Base-by-base conservation (phyloP, 1,140 invertebrate species). In the Brachionus koreanus region DNA sequence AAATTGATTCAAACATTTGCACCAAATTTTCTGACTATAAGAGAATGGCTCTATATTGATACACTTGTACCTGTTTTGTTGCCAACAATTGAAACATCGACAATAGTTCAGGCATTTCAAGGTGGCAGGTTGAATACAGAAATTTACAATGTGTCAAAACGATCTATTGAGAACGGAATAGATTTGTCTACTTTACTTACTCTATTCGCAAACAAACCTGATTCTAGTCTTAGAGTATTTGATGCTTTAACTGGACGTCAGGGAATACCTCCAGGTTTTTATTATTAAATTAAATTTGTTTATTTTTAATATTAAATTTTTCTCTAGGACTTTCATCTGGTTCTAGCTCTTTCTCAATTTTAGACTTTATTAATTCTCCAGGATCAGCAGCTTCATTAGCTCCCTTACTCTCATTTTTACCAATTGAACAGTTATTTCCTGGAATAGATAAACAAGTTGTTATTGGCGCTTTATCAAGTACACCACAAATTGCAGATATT, bases 31-130 rank as follows among this genome's bases (percentile, higher is more conserved):
- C 52, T 79, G 1, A 61, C 46, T 35, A 65, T 39, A 6, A 49
- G n/a, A 57, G 19, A 79, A 25, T 79, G 76, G 76, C 16, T 79
- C 10, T 79, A 79, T 25, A 43, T 43, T 23, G 76, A 79, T 42
- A 12, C 39, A 35, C 57, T 79, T 13, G 12, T 79, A 5, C 76
- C 76, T 10, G 33, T 61, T 65, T 37, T 79, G 10, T 43, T 79
- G 5, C 76, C 76, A 39, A 79, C 76, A 19, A 42, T 79, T 42
- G 25, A 79, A 12, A 74, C 69, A 13, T 19, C 69, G 3, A 46
- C 2, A 25, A 46, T 46, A 25, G 23, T 74, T 25, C 19, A 23
- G 4, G 39, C 42, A 46, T 6, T 74, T 9, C 69, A 74, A 46
- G 43, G 43, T 29, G 37, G 39, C 43, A 16, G 69, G 10, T 43